These are phyloP conservation scores for Parnassius glacialis DNA, from an alignment of 2,888 invertebrate species.

Conservation along the genomic window DNA sequence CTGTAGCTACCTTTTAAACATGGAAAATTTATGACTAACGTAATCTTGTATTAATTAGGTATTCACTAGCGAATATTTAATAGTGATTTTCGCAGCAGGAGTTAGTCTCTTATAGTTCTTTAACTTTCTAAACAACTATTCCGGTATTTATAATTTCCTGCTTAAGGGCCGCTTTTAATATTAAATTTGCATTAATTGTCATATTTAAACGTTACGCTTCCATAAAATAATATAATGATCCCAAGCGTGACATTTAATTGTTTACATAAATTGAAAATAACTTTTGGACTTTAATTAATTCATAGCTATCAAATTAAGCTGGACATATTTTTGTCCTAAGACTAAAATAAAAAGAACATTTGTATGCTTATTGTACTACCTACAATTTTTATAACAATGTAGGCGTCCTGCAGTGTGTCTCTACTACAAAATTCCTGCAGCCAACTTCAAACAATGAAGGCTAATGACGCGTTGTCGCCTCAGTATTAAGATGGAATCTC, in stretches of 20 bases:
- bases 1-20: too few species aligned
- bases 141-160: not conserved
- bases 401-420: too few species aligned
- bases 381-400: too few species aligned
- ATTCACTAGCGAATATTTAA: conserved; percentile 6
- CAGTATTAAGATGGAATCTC: too few species aligned
- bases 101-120: not conserved
- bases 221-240: conserved; percentile 12
- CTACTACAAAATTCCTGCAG: too few species aligned
- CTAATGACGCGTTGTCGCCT: too few species aligned
- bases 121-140: not conserved
- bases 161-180: not conserved
- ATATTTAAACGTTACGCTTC: conserved; percentile 7
- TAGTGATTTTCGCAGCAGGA: conserved; percentile 4
- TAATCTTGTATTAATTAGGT: conserved; percentile 8
- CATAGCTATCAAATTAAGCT: not conserved
- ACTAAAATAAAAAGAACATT: too few species aligned
- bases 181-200: not conserved
- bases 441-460: too few species aligned
- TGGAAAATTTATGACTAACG: conserved; percentile 5
- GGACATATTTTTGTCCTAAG: too few species aligned
- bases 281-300: not conserved
- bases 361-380: too few species aligned
- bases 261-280: conserved; percentile 1
- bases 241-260: conserved; percentile 12